Evolutionary conservation across 53 echinoderm and acorn worm species (phyloP), one percentile per base, ranked within the genome.

Genomic region (Crossaster papposus): DNA sequence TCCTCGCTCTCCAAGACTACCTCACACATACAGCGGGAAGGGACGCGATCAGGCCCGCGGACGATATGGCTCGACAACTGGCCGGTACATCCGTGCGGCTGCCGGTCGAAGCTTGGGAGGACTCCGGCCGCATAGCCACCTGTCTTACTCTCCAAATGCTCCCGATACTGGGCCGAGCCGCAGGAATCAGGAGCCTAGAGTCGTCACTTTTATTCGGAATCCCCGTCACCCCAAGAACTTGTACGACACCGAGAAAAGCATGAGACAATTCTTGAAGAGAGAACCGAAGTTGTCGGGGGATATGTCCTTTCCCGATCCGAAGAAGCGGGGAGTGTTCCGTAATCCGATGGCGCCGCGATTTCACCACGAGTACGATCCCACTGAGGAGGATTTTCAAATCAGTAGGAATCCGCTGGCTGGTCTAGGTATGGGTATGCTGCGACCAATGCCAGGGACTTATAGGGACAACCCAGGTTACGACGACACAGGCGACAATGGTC

Each of bases 231-330:
- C 84, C 7, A 84, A 84, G 73, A 84, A 72, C 51, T 18, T 84
- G 72, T 84, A 84, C 51, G 72, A 84, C 31, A 53, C 53, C 28
- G 84, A 84, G 84, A 84, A 52, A 2, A 84, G 84, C 84, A 84
- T 84, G 84, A 34, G 84, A 33, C 71, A 84, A 10, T 44, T 53
- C 54, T 18, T 51, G 24, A 51, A 51, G 23, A 54, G 84, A 9
- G 9, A 20, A 24, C 71, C 84, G 72, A 84, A 70, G 30, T 15
- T 72, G 20, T 51, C 84, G 5, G 29, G 51, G 0, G 84, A 51
- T 14, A 24, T 84, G 72, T 44, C 84, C 4, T 84, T 84, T 33
- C 84, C 84, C 36, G 54, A 84, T 30, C 84, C 84, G 9, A 34
- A 33, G 62, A 53, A 51, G 2, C 72, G 22, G 3, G 51, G 71